A percentile compares a stretch with the other conserved stretches of the same genome.
phyloP scores from a whole-genome alignment of 2,888 invertebrate species.

The Drosophila subquinaria region DNA sequence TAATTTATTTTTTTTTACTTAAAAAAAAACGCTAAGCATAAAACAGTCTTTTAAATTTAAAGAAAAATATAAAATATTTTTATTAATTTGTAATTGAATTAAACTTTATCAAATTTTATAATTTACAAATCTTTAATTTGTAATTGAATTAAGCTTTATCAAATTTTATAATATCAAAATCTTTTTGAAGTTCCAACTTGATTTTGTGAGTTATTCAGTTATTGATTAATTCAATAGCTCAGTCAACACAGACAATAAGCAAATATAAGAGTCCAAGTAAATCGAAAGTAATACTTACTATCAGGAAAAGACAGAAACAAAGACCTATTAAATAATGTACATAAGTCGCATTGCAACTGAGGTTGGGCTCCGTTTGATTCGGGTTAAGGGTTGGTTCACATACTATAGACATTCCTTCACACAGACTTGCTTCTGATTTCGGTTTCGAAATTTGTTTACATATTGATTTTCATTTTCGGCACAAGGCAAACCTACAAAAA shows the following conservation, averaged over 20 bases:
- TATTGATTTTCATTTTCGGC: constrained; percentile 42
- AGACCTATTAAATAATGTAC: constrained; percentile 14
- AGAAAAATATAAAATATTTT: not conserved
- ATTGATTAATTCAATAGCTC: constrained; percentile 9
- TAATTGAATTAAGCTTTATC: not conserved
- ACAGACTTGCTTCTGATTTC: constrained; percentile 3
- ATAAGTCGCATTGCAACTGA: not conserved
- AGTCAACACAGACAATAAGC: not conserved
- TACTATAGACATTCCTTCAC: not conserved
- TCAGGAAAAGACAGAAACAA: not conserved
- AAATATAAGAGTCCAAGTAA: not conserved
- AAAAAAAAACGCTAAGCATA: too few species aligned
- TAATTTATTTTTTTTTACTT: too few species aligned
- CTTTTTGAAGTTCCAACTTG: not conserved
- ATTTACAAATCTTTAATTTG: not conserved
- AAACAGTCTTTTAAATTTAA: too few species aligned
- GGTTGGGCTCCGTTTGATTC: constrained; percentile 1
- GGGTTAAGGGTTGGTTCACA: constrained; percentile 4
- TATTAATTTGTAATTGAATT: not conserved
- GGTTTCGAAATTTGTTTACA: constrained; percentile 15
- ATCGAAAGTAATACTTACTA: not conserved
- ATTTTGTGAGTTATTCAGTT: not conserved
- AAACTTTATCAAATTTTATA: not conserved
- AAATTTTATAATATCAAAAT: not conserved
- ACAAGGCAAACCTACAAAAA: not conserved